Base-by-base conservation (phyloP, 30 jellyfish, hydroid and myxozoan species). In the Hydractinia symbiolongicarpus region DNA sequence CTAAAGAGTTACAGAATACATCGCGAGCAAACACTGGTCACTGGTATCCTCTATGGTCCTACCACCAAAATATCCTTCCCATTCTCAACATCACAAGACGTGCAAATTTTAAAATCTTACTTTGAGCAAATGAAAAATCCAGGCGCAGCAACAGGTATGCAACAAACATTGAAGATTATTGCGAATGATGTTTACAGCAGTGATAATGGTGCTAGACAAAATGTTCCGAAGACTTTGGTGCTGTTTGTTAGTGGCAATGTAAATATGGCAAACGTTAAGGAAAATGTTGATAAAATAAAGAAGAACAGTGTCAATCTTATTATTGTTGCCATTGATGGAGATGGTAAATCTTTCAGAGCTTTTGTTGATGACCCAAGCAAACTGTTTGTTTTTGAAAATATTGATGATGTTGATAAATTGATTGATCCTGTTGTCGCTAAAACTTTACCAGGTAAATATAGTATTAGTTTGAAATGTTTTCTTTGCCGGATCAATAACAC, bases 171-270 rank as follows among this genome's bases (percentile, higher is more conserved):
- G 61, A 9, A 71, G 1, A 19, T n/a, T 15, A 20, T 78, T 57
- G 53, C 61, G 86, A 54, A 56, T 56, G 44, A 7, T 8, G 53
- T 84, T 58, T 84, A 83, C 60, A 54, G 77, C 8, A 16, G 72
- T 50, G n/a, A 7, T 19, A 52, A 76, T 16, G 96, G 95, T 60
- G 96, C 91, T 14, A 74, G 95, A 79, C 62, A 61, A 8, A 88
- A 78, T 13, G 94, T 67, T 11, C 77, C 90, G 30, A 89, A 89
- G 67, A 19, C 86, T 40, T 71, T 85, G 21, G 62, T 89, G 14
- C 53, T 89, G 6, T 89, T 89, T 30, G 81, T 87, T 15, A 76
- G 82, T 50, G 51, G 55, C 40, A 79, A 81, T 4, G 54, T 51
- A 7, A 51, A 64, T 64, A 13, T 64, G 19, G 19, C 74, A 10